Conservation (phyloP, 1,140 invertebrate genomes). For the Hylaeus volcanicus region DNA sequence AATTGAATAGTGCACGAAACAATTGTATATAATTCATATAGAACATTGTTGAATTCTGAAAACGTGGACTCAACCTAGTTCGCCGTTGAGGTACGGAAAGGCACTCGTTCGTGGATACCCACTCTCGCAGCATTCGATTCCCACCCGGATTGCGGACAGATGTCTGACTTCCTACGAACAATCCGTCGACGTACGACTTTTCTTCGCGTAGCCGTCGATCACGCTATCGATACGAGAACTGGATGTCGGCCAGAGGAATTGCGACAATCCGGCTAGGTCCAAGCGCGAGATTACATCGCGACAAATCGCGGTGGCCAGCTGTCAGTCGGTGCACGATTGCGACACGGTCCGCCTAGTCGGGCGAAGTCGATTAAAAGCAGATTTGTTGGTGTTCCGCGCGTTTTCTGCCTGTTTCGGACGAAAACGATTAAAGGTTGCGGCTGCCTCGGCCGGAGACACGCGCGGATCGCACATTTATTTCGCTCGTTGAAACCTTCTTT, state of each 20-base stretch:
- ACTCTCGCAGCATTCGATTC: too few species aligned
- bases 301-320: constrained; percentile 37
- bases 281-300: constrained; percentile 38
- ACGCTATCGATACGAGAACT: neutral
- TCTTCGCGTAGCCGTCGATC: neutral
- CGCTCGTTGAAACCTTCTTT: constrained; percentile 18
- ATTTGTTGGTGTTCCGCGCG: constrained; percentile 44
- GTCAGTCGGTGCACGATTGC: constrained; percentile 20
- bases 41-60: too few species aligned
- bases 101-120: too few species aligned
- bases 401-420: constrained; percentile 41
- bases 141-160: neutral
- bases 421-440: constrained; percentile 45
- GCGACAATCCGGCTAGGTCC: constrained; percentile 31
- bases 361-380: constrained; percentile 40
- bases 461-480: constrained; percentile 44
- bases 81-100: too few species aligned
- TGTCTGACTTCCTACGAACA: neutral
- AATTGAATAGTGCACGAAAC: too few species aligned
- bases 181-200: neutral
- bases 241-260: constrained; percentile 27
- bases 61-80: too few species aligned
- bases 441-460: constrained; percentile 27
- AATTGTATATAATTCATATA: too few species aligned
- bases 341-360: constrained; percentile 20